A percentile compares a stretch with the other conserved stretches of the same genome.
Evolutionary conservation across 2,888 invertebrate species (phyloP).

Genomic region (Ecdyonurus torrentis): DNA sequence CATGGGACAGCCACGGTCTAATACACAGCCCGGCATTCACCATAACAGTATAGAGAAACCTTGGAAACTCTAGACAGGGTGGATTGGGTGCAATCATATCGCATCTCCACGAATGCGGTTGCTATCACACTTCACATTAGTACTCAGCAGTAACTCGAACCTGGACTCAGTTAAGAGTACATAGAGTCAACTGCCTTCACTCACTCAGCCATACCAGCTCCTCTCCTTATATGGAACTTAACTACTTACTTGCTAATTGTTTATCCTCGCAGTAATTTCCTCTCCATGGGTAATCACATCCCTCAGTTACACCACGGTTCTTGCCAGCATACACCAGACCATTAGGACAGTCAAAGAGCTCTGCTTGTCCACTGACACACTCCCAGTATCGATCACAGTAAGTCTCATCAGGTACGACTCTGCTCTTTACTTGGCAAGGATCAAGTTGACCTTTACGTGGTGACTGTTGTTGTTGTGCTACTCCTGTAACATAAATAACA

Average conservation of each 20-base stretch:
- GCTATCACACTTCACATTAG: too few species aligned
- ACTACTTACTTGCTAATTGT: conserved; percentile 49
- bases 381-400: conserved; percentile 79
- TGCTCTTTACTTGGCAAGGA: conserved; percentile 63
- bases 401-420: conserved; percentile 58
- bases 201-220: too few species aligned
- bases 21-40: too few species aligned
- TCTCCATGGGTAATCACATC: conserved; percentile 80
- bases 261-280: conserved; percentile 73
- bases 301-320: conserved; percentile 72
- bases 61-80: too few species aligned
- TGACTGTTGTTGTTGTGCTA: conserved; percentile 1
- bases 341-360: conserved; percentile 78
- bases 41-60: too few species aligned
- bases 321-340: conserved; percentile 80
- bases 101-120: too few species aligned
- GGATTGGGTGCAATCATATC: too few species aligned
- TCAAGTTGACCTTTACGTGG: conserved; percentile 28
- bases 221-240: not conserved
- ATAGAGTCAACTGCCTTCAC: too few species aligned
- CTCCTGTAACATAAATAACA: too few species aligned
- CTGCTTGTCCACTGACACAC: conserved; percentile 65
- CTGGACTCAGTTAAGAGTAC: too few species aligned
- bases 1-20: too few species aligned
- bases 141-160: too few species aligned